phyloP scores from a whole-genome alignment of 1,140 invertebrate species.

The Homarus americanus region DNA sequence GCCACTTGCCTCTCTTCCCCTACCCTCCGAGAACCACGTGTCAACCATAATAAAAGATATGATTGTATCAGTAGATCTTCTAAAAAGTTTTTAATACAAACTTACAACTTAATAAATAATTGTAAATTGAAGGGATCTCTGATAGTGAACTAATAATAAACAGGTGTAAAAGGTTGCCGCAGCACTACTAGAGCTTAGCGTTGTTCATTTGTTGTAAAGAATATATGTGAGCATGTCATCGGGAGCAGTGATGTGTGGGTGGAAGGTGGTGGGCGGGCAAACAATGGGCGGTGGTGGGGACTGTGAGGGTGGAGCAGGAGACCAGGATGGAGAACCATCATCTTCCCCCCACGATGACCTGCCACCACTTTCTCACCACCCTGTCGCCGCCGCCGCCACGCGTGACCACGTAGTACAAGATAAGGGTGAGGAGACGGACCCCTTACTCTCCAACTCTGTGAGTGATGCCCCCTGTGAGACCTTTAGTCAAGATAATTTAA shows the following conservation, averaged over 20 bases:
- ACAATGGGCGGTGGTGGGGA: not conserved
- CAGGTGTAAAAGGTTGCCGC: not conserved
- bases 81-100: not conserved
- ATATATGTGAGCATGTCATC: not conserved
- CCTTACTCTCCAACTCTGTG: not conserved
- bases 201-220: not conserved
- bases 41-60: conserved; percentile 11
- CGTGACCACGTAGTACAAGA: not conserved
- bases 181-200: not conserved
- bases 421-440: not conserved
- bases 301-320: not conserved
- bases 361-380: not conserved
- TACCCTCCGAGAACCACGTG: too few species aligned
- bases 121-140: not conserved
- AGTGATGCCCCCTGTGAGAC: not conserved
- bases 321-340: conserved; percentile 32
- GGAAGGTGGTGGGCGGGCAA: not conserved
- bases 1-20: not conserved
- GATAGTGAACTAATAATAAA: not conserved
- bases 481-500: not conserved
- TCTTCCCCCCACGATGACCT: not conserved
- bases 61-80: not conserved
- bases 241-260: not conserved
- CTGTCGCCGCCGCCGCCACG: not conserved
- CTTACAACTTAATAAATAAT: not conserved